Base-by-base conservation (phyloP, 1,140 invertebrate species). In the Leptopilina boulardi region DNA sequence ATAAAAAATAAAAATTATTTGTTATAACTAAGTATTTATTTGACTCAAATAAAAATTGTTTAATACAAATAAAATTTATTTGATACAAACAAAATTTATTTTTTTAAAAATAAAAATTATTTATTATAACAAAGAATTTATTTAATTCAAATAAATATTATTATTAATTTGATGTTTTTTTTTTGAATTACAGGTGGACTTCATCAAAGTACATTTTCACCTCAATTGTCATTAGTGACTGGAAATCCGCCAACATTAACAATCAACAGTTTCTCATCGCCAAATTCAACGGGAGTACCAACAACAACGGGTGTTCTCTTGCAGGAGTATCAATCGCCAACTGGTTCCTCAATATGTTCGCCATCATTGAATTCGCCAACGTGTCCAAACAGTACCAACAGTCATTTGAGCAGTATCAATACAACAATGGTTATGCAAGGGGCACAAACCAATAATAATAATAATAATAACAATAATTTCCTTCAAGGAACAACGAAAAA, bases 201-300 rank as follows among this genome's bases (percentile, higher is more conserved):
- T 54, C 89, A 89, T 73, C 89, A 90, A 70, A 88, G 85, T 77
- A 76, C 87, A 15, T 90, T 89, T 76, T 89, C 89, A 72, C 89
- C 89, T 11, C 89, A 90, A 73, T 79, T 89, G 71, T 89, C 89
- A 1, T 75, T 90, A 72, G 87, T 90, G 51, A 88, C 89, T 38
- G 86, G 87, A 5, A 86, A 85, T 70, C 81, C 88, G 13, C 88
- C 88, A 13, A 87, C 89, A 11, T 30, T 90, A 73, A 89, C 89
- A 56, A 89, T 89, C 79, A 90, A 89, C 83, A 88, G 85, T 73
- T 90, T 90, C 78, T 86, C 88, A 34, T 87, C 89, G 2, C 87
- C 88, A 41, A 89, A 84, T 73, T 83, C 89, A 73, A 83, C 76
- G 8, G 77, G 77, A 47, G 85, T 85, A 72, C 88, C 88, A 2